Percentiles rank a stretch among this genome's conserved stretches.
These are phyloP conservation scores for Carassius gibelio DNA, from an alignment of 2,113 vertebrate species.

Conservation along the genomic window DNA sequence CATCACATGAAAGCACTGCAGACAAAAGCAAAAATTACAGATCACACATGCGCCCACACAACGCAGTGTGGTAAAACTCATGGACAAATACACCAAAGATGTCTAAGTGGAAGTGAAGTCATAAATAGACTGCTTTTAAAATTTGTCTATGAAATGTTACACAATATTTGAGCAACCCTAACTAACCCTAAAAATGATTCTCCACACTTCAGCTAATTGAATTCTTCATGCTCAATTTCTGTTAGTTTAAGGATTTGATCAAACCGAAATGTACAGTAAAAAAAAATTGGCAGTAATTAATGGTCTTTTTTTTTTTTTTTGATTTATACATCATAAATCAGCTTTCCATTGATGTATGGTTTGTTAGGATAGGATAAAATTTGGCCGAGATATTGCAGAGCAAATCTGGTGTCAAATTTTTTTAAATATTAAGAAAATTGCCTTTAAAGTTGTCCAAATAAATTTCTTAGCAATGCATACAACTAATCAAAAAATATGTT, in stretches of 20 bases:
- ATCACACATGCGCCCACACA: slow-evolving; percentile 22
- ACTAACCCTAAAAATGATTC: not conserved
- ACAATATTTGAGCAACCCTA: not conserved
- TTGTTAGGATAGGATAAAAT: no score
- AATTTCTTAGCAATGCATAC: no score
- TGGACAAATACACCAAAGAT: slow-evolving; percentile 31
- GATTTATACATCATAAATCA: no score
- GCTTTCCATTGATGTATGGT: no score
- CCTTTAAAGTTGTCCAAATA: no score
- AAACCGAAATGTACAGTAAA: no score
- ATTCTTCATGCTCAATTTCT: not conserved
- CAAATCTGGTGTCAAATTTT: no score
- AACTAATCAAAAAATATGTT: no score
- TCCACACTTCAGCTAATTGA: not conserved
- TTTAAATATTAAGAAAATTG: no score
- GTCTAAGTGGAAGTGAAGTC: slow-evolving; percentile 6
- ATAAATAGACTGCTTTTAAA: slow-evolving; percentile 34
- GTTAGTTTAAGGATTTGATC: not conserved
- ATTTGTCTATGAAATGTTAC: slow-evolving; percentile 13
- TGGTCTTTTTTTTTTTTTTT: no score
- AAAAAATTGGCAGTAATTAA: no score
- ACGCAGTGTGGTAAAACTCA: slow-evolving; percentile 6
- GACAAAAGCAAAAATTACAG: slow-evolving; percentile 49
- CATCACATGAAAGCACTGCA: slow-evolving; percentile 52
- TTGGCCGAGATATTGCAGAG: no score